Base-by-base conservation (phyloP, 2,113 vertebrate species). In the Phrynosoma blainvillii region DNA sequence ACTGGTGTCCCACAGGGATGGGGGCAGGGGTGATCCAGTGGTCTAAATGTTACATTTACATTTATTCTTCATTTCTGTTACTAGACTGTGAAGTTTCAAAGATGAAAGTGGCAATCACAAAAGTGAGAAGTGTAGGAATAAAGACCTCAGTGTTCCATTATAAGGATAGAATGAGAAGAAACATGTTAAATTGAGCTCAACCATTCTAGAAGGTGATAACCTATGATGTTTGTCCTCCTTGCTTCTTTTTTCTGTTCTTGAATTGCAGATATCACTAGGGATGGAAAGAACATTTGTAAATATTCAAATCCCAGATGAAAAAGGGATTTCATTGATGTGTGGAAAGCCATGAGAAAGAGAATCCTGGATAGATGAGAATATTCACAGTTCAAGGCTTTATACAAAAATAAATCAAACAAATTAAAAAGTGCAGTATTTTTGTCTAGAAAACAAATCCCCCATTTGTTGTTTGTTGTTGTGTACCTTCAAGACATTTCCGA, bases 1-100 rank as follows among this genome's bases (percentile, higher is more conserved):
- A 95, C 92, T 94, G 73, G 87, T 95, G 89, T 96, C 91, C 66
- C 84, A 92, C 92, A 94, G 94, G 94, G 92, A 95, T 42, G 40
- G 66, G 5, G 93, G 95, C 18, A 14, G 59, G 59, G 14, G 59
- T 16, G 14, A 95, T 95, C 92, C 93, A 93, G 90, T 94, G 93
- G 91, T 89, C 94, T 95, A 96, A 97, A 96, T 96, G 96, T 95
- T 96, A 95, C 93, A 96, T 96, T 96, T 96, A 94, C 93, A 96
- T 96, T 94, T 94, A 95, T 94, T 96, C 93, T 96, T 95, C 91
- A 93, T 82, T 89, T 82, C 92, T 85, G 92, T 93, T 82, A 79
- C 84, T 92, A 94, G 79, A 88, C 91, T 65, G 85, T 47, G 87
- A 95, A 95, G 88, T 73, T 84, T 85, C 89, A 83, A 95, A 94